Percentiles rank a stretch among this genome's conserved stretches.
phyloP scores from a whole-genome alignment of 2,888 invertebrate genomes.

The Hyles lineata region DNA sequence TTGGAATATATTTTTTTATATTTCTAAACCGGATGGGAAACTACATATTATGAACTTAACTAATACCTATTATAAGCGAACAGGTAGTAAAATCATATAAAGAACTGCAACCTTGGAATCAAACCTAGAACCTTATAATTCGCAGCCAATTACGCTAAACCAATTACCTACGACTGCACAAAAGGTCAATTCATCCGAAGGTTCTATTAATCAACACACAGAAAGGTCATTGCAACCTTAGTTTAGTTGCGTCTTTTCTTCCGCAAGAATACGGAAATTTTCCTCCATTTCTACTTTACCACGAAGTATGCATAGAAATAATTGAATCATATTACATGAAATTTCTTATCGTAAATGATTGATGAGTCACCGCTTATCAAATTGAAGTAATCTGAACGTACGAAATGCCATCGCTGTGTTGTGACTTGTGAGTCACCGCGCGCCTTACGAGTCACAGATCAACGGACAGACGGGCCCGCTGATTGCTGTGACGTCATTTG shows the following conservation, averaged over 20 bases:
- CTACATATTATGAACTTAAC: background rate
- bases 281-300: conserved; percentile 11
- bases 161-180: background rate
- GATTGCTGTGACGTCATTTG: background rate
- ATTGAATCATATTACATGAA: conserved; percentile 31
- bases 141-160: background rate
- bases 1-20: too few species aligned
- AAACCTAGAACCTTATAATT: too few species aligned
- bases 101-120: background rate
- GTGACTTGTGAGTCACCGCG: conserved; percentile 7
- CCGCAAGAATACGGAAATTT: conserved; percentile 1
- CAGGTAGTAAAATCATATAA: background rate
- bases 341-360: conserved; percentile 12
- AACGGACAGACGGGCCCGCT: background rate
- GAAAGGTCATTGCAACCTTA: conserved; percentile 2
- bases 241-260: background rate
- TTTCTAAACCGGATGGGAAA: too few species aligned
- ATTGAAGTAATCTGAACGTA: conserved; percentile 25
- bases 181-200: background rate
- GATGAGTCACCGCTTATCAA: conserved; percentile 28
- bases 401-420: conserved; percentile 16
- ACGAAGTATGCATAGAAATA: conserved; percentile 10
- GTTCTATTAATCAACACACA: background rate
- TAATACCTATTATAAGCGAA: background rate
- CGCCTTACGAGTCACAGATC: conserved; percentile 19